Base-by-base conservation (phyloP, 2,797 vertebrate genomes). In the Halcyon leucocephala region DNA sequence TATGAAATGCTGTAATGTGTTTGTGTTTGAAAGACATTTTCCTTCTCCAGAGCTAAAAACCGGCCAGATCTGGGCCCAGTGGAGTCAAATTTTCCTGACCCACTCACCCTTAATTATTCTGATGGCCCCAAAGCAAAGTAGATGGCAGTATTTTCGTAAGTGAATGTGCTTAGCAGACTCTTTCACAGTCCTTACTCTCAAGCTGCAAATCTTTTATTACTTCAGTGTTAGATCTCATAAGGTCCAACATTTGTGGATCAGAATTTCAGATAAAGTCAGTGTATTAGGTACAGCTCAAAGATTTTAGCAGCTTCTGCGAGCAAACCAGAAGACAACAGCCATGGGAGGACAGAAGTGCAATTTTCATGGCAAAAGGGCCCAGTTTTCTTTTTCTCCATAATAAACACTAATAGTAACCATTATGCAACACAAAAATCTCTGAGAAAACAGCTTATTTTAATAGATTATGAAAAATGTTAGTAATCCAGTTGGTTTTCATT, bases 151-250 rank as follows among this genome's bases (percentile, higher is more conserved):
- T 52, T 89, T 89, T 16, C 64, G 44, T 48, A 89, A 46, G 71
- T 44, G 74, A 69, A 76, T 22, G 41, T n/a, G 26, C 83, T 82
- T 49, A 57, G 73, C 14, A 51, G 79, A 81, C 62, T 24, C 52
- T 54, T 37, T 8, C 9, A 6, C 22, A 72, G 42, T 85, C 84
- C 46, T 44, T 73, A 49, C 41, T 49, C 69, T 65, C 82, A 95
- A 95, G 91, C 93, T 92, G 92, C 83, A 90, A 57, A 48, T 48
- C 42, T 73, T 81, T 86, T 84, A 76, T 54, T 28, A 52, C 60
- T 95, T 95, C 93, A 89, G 58, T 57, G 80, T 88, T 91, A 85
- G 91, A 87, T 73, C 87, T 77, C 93, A 81, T 49, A 55, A 92
- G 74, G 86, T 92, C 86, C 91, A 80, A 93, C 28, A 74, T 46